A percentile compares a stretch with the other conserved stretches of the same genome.
These are phyloP conservation scores for Leptoclinus maculatus DNA, from an alignment of 2,797 vertebrate genomes.

Conservation along the genomic window DNA sequence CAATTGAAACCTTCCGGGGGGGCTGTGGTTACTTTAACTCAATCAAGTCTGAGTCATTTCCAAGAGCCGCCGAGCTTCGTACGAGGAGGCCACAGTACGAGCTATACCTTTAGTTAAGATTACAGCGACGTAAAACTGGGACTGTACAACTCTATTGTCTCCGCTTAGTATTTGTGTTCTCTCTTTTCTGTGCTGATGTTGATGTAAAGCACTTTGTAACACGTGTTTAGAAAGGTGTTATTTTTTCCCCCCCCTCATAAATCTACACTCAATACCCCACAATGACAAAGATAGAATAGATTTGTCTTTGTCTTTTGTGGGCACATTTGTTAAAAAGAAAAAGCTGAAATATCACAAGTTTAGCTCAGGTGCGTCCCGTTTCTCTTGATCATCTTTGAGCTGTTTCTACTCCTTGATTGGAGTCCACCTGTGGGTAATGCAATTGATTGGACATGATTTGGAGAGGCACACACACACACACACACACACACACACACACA, in stretches of 20 bases:
- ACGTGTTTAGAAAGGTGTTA: too few relatives aligned
- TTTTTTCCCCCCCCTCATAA: neutral
- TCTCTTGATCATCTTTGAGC: neutral
- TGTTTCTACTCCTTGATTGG: neutral
- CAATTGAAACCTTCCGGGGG: neutral
- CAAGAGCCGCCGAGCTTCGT: neutral
- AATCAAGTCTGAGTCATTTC: conserved; percentile 6
- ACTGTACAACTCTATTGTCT: too few relatives aligned
- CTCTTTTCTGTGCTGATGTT: too few relatives aligned
- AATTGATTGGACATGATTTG: neutral
- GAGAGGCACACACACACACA: neutral
- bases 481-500: too few relatives aligned
- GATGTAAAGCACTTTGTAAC: too few relatives aligned
- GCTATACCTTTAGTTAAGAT: neutral
- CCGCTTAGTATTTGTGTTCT: too few relatives aligned
- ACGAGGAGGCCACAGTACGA: neutral
- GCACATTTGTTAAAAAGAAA: too few relatives aligned
- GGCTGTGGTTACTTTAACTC: neutral
- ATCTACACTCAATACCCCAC: neutral
- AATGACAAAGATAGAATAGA: too few relatives aligned
- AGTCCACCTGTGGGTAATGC: neutral
- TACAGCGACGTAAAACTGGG: neutral
- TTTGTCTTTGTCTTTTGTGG: too few relatives aligned
- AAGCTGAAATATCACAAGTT: neutral
- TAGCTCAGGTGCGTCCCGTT: neutral